Conservation (phyloP, 2,888 invertebrate genomes). For the Troides oblongomaculatus region DNA sequence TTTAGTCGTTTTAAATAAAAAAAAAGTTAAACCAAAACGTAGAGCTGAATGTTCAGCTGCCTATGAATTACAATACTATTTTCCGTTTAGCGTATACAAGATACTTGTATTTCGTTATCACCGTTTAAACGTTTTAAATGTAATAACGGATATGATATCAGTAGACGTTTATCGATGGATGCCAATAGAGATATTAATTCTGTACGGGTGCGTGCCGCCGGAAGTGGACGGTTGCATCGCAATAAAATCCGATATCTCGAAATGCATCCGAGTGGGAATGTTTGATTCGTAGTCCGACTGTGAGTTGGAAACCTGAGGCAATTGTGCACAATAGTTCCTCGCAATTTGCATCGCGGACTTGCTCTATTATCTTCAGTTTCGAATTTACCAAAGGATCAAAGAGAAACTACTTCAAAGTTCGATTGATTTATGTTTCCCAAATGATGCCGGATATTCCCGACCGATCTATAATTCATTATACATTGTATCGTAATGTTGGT, state of each 20-base stretch:
- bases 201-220: background rate
- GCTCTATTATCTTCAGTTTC: conserved; percentile 18
- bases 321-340: conserved; percentile 22
- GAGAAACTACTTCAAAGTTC: conserved; percentile 12
- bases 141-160: no score
- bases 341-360: conserved; percentile 11
- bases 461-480: background rate
- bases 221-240: background rate
- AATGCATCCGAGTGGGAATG: conserved; percentile 18
- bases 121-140: no score
- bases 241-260: conserved; percentile 21
- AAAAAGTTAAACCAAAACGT: no score
- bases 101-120: no score
- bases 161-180: no score
- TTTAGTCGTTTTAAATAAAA: no score
- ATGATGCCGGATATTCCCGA: conserved; percentile 4
- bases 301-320: conserved; percentile 16
- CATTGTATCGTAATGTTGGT: background rate
- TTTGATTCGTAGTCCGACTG: conserved; percentile 22
- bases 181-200: background rate
- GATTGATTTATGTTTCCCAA: conserved; percentile 11
- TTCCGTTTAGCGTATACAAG: no score
- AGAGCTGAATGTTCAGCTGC: no score
- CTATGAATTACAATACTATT: no score
- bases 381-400: conserved; percentile 19